phyloP scores from a whole-genome alignment of 2,113 vertebrate species.

The Calidris pugnax region DNA sequence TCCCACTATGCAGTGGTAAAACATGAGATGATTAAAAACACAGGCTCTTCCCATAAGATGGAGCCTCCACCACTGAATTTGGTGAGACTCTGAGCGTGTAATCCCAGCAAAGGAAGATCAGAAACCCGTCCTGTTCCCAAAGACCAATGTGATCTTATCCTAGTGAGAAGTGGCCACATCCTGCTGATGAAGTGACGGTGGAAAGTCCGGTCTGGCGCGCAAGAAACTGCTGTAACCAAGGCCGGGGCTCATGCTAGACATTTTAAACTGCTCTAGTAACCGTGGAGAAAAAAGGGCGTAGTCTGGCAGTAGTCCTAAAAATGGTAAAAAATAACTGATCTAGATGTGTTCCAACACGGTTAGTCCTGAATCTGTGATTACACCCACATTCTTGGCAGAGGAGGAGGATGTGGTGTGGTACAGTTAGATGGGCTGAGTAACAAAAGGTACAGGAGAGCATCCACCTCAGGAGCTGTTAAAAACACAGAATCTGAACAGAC shows the following conservation, averaged over 20 bases:
- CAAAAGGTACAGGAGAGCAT: not conserved
- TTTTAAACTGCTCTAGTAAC: not conserved
- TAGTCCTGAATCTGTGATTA: not conserved
- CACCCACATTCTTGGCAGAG: conserved; percentile 50
- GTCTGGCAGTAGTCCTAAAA: conserved; percentile 29
- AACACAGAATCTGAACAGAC: not conserved
- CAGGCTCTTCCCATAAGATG: not conserved
- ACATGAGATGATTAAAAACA: not conserved
- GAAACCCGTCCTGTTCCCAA: not conserved
- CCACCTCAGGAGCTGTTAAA: not conserved
- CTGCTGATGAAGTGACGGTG: not conserved
- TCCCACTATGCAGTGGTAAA: not conserved
- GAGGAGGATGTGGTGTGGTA: not conserved
- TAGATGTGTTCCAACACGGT: conserved; percentile 39
- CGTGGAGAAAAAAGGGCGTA: not conserved
- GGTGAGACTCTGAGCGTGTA: not conserved
- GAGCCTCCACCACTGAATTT: not conserved
- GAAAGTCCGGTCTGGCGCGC: not conserved
- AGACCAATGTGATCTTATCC: not conserved
- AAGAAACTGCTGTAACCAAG: not conserved
- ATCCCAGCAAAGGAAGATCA: not conserved
- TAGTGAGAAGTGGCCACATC: not conserved
- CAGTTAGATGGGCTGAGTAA: not conserved
- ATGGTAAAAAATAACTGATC: conserved; percentile 1
- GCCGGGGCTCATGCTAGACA: not conserved